Conservation (phyloP, 2,888 invertebrate species). For the Pterostichus niger region DNA sequence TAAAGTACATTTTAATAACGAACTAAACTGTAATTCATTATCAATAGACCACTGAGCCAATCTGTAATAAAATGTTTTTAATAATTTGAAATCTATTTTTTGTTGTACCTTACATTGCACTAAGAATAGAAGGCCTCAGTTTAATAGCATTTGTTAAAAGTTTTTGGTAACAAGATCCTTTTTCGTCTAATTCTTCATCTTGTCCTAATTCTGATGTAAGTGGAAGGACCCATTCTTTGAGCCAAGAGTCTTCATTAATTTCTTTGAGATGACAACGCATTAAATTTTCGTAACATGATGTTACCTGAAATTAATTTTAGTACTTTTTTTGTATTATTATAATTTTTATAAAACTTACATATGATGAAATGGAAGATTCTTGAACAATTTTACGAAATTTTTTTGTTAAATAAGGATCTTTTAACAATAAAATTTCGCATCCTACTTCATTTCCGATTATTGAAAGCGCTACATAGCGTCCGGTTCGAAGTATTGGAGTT, state of each 20-base stretch:
- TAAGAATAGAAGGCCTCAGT: conserved; percentile 73
- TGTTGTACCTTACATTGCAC: conserved; percentile 71
- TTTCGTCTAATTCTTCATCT: conserved; percentile 69
- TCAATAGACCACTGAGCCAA: conserved; percentile 63
- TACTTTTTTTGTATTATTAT: background rate
- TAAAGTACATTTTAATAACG: conserved; percentile 78
- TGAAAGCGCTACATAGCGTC: conserved; percentile 70
- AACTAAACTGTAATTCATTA: conserved; percentile 74
- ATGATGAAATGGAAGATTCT: conserved; percentile 75
- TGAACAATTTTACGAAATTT: conserved; percentile 74
- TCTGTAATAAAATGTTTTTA: conserved; percentile 21
- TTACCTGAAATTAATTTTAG: conserved; percentile 41
- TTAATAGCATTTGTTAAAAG: conserved; percentile 75
- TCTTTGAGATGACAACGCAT: conserved; percentile 78
- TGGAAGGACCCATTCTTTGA: conserved; percentile 78
- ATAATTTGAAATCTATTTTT: background rate
- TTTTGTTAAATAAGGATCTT: conserved; percentile 74
- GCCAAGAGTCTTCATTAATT: conserved; percentile 76
- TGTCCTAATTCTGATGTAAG: conserved; percentile 67
- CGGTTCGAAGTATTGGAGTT: conserved; percentile 68
- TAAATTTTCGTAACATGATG: conserved; percentile 78
- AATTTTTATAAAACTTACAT: conserved; percentile 74
- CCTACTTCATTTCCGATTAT: conserved; percentile 72
- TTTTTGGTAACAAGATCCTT: conserved; percentile 73
- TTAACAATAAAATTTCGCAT: conserved; percentile 73